Conservation (phyloP, 2,113 vertebrate species). For the Crotalus tigris region DNA sequence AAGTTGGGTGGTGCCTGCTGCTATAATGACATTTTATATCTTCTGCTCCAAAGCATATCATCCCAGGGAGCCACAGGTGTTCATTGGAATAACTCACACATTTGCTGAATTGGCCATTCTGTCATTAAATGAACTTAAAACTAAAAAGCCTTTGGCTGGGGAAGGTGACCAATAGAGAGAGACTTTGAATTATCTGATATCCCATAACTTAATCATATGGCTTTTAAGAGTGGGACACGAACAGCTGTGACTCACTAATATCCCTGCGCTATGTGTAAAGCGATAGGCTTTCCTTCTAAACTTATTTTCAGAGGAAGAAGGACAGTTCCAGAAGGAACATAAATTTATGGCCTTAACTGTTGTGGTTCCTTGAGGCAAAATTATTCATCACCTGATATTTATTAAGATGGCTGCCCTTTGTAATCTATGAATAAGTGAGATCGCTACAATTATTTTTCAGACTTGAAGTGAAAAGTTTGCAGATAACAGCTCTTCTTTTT, state of each 20-base stretch:
- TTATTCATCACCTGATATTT: slow-evolving; percentile 80
- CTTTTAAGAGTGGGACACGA: slow-evolving; percentile 96
- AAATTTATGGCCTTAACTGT: slow-evolving; percentile 84
- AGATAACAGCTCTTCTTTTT: slow-evolving; percentile 1
- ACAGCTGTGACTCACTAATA: slow-evolving; percentile 98
- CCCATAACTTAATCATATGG: slow-evolving; percentile 99
- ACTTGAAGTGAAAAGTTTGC: slow-evolving; percentile 59
- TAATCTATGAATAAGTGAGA: slow-evolving; percentile 58
- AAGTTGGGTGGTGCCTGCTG: slow-evolving; percentile 46
- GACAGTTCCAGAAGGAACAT: slow-evolving; percentile 90
- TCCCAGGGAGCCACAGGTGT: slow-evolving; percentile 92
- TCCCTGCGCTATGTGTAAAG: slow-evolving; percentile 98
- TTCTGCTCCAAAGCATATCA: slow-evolving; percentile 49
- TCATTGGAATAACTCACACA: slow-evolving; percentile 94
- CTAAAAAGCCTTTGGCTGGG: slow-evolving; percentile 87
- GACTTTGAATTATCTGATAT: slow-evolving; percentile 93
- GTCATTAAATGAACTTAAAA: slow-evolving; percentile 98
- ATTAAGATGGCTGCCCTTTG: slow-evolving; percentile 65
- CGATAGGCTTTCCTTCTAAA: slow-evolving; percentile 97
- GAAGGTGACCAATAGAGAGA: slow-evolving; percentile 78
- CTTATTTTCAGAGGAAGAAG: slow-evolving; percentile 94
- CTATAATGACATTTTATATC: slow-evolving; percentile 66
- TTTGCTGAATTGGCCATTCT: slow-evolving; percentile 92
- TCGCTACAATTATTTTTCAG: slow-evolving; percentile 59
- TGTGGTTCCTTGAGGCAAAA: slow-evolving; percentile 74